Percentiles rank a stretch among this genome's conserved stretches.
These are phyloP conservation scores for Mastigias papua DNA, from an alignment of 30 jellyfish, hydroid and myxozoan species.

Conservation along the genomic window DNA sequence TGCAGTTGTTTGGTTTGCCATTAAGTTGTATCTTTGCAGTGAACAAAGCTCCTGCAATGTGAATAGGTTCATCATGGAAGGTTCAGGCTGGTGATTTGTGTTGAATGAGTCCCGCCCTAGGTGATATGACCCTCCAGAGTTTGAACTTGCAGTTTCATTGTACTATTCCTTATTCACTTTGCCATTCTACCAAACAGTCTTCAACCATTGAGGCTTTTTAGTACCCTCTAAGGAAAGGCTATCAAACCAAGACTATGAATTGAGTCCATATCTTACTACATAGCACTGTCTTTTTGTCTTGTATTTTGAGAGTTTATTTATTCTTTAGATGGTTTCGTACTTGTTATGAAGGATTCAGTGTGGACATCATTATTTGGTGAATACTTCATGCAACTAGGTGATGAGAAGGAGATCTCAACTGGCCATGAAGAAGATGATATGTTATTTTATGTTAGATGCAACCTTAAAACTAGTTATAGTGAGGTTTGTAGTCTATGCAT, in stretches of 20 bases:
- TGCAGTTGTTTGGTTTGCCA: too few relatives aligned
- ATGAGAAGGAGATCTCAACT: conserved; percentile 19
- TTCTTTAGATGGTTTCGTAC: conserved; percentile 82
- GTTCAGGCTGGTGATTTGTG: too few relatives aligned
- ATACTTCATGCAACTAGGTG: conserved; percentile 60
- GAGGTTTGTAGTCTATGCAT: conserved; percentile 66
- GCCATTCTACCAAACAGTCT: not conserved
- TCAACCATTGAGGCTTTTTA: not conserved
- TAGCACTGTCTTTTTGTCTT: too few relatives aligned
- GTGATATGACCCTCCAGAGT: not conserved
- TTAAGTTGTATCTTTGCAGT: too few relatives aligned
- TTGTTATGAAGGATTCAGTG: conserved; percentile 82
- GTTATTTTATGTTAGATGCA: conserved; percentile 84
- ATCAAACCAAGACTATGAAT: not conserved
- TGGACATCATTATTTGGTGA: conserved; percentile 91
- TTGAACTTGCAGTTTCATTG: not conserved
- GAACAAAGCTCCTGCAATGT: too few relatives aligned
- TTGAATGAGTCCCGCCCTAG: not conserved
- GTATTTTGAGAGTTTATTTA: not conserved
- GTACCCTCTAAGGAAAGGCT: not conserved
- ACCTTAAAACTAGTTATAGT: conserved; percentile 45
- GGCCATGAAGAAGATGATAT: conserved; percentile 91
- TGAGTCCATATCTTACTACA: too few relatives aligned
- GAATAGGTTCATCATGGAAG: too few relatives aligned
- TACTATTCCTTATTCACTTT: not conserved